Conservation (phyloP, 35 echinoderm and acorn worm species). For the Lytechinus variegatus region DNA sequence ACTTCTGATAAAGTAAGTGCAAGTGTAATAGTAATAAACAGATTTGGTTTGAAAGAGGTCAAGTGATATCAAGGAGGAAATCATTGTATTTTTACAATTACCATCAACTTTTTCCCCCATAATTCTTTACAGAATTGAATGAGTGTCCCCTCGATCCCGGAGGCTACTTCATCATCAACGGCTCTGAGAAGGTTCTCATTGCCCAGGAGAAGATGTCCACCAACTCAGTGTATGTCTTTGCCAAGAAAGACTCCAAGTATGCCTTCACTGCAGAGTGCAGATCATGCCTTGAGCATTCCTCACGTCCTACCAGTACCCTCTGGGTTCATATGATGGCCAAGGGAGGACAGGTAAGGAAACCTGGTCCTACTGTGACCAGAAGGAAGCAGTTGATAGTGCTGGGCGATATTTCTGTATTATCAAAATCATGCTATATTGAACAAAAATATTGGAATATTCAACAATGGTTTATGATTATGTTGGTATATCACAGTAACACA, state of each 20-base stretch:
- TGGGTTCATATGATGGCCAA: constrained; percentile 99
- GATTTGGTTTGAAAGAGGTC: neutral
- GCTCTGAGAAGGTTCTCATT: constrained; percentile 95
- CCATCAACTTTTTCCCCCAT: neutral
- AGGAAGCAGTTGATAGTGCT: too few relatives aligned
- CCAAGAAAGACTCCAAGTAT: constrained; percentile 95
- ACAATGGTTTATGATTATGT: too few relatives aligned
- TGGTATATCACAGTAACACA: too few relatives aligned
- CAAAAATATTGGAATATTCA: too few relatives aligned
- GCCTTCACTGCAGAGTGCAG: constrained; percentile 96
- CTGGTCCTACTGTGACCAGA: too few relatives aligned
- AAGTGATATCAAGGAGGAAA: neutral
- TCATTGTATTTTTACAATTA: neutral
- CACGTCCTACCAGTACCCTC: constrained; percentile 95
- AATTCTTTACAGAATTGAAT: constrained; percentile 83
- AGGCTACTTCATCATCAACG: constrained; percentile 98
- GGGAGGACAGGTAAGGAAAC: constrained; percentile 75
- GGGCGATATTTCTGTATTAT: too few relatives aligned
- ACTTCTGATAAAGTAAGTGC: too few relatives aligned
- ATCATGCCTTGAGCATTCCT: constrained; percentile 95
- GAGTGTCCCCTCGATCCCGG: constrained; percentile 98
- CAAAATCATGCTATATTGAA: too few relatives aligned
- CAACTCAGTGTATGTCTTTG: constrained; percentile 92
- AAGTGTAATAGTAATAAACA: too few relatives aligned
- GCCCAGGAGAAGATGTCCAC: constrained; percentile 99